Evolutionary conservation across 2,797 vertebrate genomes (phyloP).

Genomic region (Anguilla anguilla): DNA sequence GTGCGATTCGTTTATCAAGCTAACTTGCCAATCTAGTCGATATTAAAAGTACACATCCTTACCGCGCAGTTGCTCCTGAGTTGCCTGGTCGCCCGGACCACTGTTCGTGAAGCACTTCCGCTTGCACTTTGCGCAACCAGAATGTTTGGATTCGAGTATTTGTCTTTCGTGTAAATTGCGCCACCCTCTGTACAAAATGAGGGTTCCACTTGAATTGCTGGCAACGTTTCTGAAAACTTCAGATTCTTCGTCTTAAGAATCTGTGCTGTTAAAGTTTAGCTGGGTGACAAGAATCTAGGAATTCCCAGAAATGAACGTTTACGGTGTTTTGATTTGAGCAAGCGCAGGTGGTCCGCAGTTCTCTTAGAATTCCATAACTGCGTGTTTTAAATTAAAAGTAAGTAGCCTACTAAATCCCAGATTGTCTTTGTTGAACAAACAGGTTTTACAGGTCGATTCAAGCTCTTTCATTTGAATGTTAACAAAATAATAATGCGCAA

Average conservation of each 20-base stretch:
- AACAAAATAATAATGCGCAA: background rate
- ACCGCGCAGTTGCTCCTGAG: slow-evolving; percentile 52
- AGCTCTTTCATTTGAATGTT: background rate
- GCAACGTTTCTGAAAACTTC: background rate
- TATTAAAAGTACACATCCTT: background rate
- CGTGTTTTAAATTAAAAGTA: background rate
- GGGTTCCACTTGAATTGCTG: background rate
- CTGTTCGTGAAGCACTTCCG: slow-evolving; percentile 61
- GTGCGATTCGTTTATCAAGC: background rate
- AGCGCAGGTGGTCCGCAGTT: background rate
- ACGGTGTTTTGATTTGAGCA: background rate
- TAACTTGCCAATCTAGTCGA: background rate
- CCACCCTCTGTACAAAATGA: slow-evolving; percentile 29
- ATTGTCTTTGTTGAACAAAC: background rate
- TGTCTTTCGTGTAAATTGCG: slow-evolving; percentile 31
- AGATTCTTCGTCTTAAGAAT: background rate
- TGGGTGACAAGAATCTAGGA: background rate
- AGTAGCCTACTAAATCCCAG: background rate
- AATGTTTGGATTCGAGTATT: background rate
- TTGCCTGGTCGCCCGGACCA: slow-evolving; percentile 58
- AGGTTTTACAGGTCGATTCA: background rate
- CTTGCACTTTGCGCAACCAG: slow-evolving; percentile 24
- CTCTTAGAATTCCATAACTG: background rate
- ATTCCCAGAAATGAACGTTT: background rate
- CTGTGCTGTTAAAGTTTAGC: background rate